phyloP scores from a whole-genome alignment of 2,113 vertebrate species.

The Poeciliopsis prolifica region DNA sequence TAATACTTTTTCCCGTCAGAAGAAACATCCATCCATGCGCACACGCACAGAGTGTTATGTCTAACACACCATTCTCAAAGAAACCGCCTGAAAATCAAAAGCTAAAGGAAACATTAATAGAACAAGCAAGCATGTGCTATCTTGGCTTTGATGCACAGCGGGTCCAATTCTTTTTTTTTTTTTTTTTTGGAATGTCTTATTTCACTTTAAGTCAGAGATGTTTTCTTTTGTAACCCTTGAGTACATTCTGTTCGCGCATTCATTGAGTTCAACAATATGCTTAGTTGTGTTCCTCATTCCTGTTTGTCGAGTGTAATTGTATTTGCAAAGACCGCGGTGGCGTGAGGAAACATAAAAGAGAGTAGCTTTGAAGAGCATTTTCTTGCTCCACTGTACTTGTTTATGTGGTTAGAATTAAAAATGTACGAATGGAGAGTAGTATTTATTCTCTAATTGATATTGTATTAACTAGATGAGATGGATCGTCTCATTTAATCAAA shows the following conservation, averaged over 20 bases:
- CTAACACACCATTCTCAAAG: background rate
- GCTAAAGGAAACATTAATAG: background rate
- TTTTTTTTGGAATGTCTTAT: no score
- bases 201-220: background rate
- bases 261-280: background rate
- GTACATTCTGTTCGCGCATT: background rate
- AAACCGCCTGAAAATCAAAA: background rate
- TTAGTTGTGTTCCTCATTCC: background rate
- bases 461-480: no score
- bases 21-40: no score
- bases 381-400: slow-evolving; percentile 4
- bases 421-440: background rate
- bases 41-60: background rate
- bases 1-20: no score
- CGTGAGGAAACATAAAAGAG: slow-evolving; percentile 26
- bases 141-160: background rate
- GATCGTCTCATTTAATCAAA: no score
- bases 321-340: slow-evolving; percentile 15
- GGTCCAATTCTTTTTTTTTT: background rate
- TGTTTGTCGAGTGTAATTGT: background rate
- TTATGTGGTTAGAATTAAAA: slow-evolving; percentile 23
- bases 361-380: slow-evolving; percentile 8
- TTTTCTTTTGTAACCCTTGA: background rate
- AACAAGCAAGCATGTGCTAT: background rate
- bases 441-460: no score